Percentiles rank a stretch among this genome's conserved stretches.
These are phyloP conservation scores for Hippocampus zosterae DNA, from an alignment of 2,113 vertebrate species.

Conservation along the genomic window DNA sequence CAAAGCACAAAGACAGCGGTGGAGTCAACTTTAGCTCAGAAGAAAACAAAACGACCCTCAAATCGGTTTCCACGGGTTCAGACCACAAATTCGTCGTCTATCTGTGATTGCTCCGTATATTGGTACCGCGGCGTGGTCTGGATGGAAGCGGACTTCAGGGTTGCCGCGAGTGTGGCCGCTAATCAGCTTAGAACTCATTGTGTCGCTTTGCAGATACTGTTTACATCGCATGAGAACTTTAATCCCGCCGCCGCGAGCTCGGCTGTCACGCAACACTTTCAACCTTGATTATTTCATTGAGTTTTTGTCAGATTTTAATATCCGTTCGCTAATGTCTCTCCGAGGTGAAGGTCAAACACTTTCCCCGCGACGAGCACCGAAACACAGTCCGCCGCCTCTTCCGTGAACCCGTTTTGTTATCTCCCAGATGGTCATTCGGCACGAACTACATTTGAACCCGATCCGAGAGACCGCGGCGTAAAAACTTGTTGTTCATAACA, in stretches of 20 bases:
- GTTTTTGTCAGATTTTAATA: background rate
- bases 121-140: background rate
- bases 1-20: background rate
- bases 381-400: constrained; percentile 23
- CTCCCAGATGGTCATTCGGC: constrained; percentile 6
- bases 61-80: background rate
- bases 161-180: constrained; percentile 45
- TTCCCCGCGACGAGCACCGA: constrained; percentile 14
- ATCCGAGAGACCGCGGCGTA: background rate
- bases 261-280: constrained; percentile 41
- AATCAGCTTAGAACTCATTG: constrained; percentile 56
- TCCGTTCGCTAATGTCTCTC: background rate
- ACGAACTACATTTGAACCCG: constrained; percentile 54
- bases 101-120: background rate
- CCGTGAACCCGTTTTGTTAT: constrained; percentile 27
- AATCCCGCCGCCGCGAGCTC: constrained; percentile 36
- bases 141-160: constrained; percentile 10
- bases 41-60: background rate
- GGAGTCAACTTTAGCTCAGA: background rate
- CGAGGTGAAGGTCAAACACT: constrained; percentile 1
- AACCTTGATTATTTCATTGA: background rate
- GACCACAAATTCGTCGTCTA: background rate
- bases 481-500: constrained; percentile 63
- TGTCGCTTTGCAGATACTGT: constrained; percentile 49
- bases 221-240: constrained; percentile 53